These are phyloP conservation scores for Lagodon rhomboides DNA, from an alignment of 2,797 vertebrate genomes.

Conservation along the genomic window DNA sequence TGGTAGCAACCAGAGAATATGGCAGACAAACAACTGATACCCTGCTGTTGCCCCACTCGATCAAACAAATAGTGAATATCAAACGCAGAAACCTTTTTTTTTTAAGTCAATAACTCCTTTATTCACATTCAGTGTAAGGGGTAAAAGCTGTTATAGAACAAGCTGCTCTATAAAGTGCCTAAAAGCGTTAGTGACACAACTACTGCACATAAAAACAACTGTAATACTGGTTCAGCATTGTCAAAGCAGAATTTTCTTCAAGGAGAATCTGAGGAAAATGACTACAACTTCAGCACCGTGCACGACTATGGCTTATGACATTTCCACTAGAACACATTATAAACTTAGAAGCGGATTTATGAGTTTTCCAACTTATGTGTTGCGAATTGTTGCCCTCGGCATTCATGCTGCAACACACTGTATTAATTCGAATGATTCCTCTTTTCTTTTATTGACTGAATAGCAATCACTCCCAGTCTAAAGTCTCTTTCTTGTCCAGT, in stretches of 20 bases:
- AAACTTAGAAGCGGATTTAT: no score
- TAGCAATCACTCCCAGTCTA: slow-evolving; percentile 19
- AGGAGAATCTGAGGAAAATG: neutral
- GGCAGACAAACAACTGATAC: neutral
- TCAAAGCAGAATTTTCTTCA: slow-evolving; percentile 2
- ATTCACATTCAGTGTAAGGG: slow-evolving; percentile 25
- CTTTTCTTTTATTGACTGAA: slow-evolving; percentile 24
- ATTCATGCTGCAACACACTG: slow-evolving; percentile 7
- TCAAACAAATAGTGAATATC: neutral
- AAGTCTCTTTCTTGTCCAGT: slow-evolving; percentile 26
- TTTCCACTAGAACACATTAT: slow-evolving; percentile 6
- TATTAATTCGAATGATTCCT: neutral
- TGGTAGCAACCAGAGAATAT: neutral
- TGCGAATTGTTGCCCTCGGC: neutral
- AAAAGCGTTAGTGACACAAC: slow-evolving; percentile 8
- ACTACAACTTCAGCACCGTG: slow-evolving; percentile 7
- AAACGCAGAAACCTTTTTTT: slow-evolving; percentile 9
- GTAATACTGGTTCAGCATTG: slow-evolving; percentile 64
- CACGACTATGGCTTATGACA: neutral
- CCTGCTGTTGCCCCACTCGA: neutral
- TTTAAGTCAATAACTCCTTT: slow-evolving; percentile 36
- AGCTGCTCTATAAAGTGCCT: slow-evolving; percentile 48
- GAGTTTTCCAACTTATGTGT: neutral
- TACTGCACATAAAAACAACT: slow-evolving; percentile 22
- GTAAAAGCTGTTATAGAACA: slow-evolving; percentile 23